phyloP scores from a whole-genome alignment of 2,888 invertebrate species.

The Mythimna impura region DNA sequence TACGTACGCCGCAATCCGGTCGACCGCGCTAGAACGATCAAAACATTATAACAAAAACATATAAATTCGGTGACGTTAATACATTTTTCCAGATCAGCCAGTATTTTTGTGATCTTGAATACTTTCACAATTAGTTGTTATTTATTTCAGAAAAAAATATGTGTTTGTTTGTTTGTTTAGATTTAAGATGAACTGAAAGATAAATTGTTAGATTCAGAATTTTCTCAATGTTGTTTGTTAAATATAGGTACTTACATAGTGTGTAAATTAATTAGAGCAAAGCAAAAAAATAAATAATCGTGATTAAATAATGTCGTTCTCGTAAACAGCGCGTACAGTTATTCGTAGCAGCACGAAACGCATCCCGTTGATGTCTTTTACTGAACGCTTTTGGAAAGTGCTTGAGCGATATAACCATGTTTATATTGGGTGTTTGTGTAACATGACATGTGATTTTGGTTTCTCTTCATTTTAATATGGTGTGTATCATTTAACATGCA shows the following conservation, averaged over 20 bases:
- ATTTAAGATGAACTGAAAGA: not conserved
- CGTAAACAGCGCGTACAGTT: constrained; percentile 54
- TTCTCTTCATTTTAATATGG: constrained; percentile 76
- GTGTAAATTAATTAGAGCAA: constrained; percentile 13
- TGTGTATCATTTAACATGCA: constrained; percentile 66
- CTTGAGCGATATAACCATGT: constrained; percentile 78
- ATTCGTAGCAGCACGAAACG: constrained; percentile 62
- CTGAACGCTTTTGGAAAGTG: constrained; percentile 86
- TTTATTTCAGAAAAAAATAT: constrained; percentile 42
- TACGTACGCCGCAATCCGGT: constrained; percentile 89
- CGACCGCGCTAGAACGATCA: constrained; percentile 87
- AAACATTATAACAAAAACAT: constrained; percentile 88
- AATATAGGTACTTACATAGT: constrained; percentile 15
- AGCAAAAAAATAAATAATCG: constrained; percentile 17
- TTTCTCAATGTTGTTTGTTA: constrained; percentile 6
- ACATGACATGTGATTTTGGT: constrained; percentile 71
- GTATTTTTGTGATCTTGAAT: constrained; percentile 65
- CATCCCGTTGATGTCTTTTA: constrained; percentile 89
- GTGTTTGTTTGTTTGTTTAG: constrained; percentile 32
- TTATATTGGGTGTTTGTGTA: constrained; percentile 77
- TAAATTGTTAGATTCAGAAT: not conserved
- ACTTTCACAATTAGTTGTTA: constrained; percentile 59
- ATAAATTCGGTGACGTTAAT: constrained; percentile 76
- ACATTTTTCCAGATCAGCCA: constrained; percentile 69
- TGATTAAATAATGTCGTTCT: constrained; percentile 33